Evolutionary conservation across 2,888 invertebrate genomes (phyloP).

Genomic region (Ormia ochracea): DNA sequence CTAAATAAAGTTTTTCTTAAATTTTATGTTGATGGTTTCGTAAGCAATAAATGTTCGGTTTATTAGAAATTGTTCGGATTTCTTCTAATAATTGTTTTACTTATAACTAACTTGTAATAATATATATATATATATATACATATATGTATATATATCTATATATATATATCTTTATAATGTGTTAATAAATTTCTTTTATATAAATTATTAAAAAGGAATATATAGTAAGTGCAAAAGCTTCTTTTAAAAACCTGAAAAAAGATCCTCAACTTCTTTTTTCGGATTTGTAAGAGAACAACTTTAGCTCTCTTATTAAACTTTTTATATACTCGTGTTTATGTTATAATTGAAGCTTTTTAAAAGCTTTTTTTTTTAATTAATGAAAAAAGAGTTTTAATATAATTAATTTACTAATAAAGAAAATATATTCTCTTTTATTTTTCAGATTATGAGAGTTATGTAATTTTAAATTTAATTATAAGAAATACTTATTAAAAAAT

Average conservation of each 20-base stretch:
- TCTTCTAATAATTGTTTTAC: slow-evolving; percentile 34
- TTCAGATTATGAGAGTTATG: neutral
- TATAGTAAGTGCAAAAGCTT: neutral
- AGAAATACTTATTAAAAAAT: neutral
- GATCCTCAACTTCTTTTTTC: slow-evolving; percentile 51
- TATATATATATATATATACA: too few relatives aligned
- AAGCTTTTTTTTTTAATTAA: neutral
- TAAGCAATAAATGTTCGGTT: slow-evolving; percentile 62
- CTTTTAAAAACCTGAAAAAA: slow-evolving; percentile 40
- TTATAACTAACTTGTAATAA: slow-evolving; percentile 21
- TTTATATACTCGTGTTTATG: neutral
- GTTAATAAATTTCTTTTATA: slow-evolving; percentile 19
- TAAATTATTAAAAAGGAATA: slow-evolving; percentile 36
- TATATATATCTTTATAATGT: too few relatives aligned
- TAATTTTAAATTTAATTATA: neutral
- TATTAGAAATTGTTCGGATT: slow-evolving; percentile 51
- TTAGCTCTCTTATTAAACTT: neutral
- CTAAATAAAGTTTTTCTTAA: neutral
- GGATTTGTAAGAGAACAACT: slow-evolving; percentile 34
- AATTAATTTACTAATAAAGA: neutral
- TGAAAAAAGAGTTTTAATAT: neutral
- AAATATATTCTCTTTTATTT: neutral
- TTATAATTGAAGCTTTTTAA: neutral
- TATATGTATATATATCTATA: too few relatives aligned
- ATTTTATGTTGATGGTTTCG: slow-evolving; percentile 32